Conservation (phyloP, 1,140 invertebrate species). For the Octopus bimaculoides region DNA sequence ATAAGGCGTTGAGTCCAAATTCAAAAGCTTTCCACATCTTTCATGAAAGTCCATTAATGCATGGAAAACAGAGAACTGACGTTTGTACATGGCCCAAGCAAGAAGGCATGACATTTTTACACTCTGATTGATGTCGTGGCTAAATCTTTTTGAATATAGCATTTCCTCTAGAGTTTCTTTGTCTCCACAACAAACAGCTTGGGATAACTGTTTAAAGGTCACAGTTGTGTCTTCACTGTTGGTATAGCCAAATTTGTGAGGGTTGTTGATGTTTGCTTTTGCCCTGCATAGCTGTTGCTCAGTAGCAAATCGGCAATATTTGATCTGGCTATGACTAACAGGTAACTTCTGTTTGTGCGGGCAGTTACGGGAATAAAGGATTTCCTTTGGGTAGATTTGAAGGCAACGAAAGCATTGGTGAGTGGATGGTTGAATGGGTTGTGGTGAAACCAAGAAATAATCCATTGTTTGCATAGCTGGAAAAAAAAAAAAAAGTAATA, state of each 20-base stretch:
- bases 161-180: background rate
- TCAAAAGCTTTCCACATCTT: background rate
- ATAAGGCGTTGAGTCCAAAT: background rate
- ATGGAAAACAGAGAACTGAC: background rate
- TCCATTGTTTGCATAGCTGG: no score
- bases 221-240: no score
- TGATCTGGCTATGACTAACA: background rate
- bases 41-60: background rate
- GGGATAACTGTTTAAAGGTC: background rate
- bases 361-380: background rate
- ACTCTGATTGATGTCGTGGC: background rate
- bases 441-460: no score
- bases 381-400: background rate
- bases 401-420: background rate
- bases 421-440: background rate
- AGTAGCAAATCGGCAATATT: no score
- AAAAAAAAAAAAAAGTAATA: no score
- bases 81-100: background rate
- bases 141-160: background rate
- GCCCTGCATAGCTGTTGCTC: no score
- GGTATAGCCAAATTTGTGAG: no score
- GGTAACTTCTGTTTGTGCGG: background rate
- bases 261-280: no score
- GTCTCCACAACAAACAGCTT: background rate
- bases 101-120: background rate